These are phyloP conservation scores for Cyprinodon variegatus DNA, from an alignment of 2,113 vertebrate species.

Conservation along the genomic window DNA sequence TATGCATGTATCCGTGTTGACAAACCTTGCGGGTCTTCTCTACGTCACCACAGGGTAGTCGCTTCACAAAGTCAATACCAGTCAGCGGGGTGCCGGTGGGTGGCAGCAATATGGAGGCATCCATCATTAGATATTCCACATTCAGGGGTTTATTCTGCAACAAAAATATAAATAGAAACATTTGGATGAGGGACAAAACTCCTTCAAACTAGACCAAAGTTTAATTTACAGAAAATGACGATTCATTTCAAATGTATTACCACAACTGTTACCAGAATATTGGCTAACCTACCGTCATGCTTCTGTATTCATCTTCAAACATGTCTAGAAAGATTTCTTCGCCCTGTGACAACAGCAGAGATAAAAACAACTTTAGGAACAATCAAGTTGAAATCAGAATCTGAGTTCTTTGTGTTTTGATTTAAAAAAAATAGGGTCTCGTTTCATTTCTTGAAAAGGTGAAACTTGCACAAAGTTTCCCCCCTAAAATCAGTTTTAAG, in stretches of 20 bases:
- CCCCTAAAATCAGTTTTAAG: too few relatives aligned
- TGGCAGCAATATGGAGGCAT: constrained; percentile 94
- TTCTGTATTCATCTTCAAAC: constrained; percentile 98
- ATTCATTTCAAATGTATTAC: not conserved
- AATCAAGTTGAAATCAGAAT: not conserved
- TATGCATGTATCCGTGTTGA: not conserved
- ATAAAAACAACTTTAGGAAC: constrained; percentile 5
- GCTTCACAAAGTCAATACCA: constrained; percentile 97
- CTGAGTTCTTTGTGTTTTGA: too few relatives aligned
- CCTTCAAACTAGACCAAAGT: not conserved
- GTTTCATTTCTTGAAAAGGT: too few relatives aligned
- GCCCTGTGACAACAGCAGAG: constrained; percentile 79
- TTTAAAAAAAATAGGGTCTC: too few relatives aligned
- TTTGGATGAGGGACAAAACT: not conserved
- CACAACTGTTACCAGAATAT: not conserved
- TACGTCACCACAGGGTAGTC: constrained; percentile 93
- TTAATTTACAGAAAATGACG: not conserved
- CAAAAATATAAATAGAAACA: constrained; percentile 13
- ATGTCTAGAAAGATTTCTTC: constrained; percentile 99
- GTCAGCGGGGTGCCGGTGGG: constrained; percentile 96
- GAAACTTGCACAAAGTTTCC: too few relatives aligned
- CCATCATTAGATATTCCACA: constrained; percentile 99
- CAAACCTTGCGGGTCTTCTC: constrained; percentile 94
- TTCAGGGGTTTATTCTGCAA: constrained; percentile 95
- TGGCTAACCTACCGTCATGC: constrained; percentile 89